Evolutionary conservation across 2,113 vertebrate genomes (phyloP), one percentile per base, ranked within the genome.

Genomic region (Rhegmatorhina hoffmannsi): DNA sequence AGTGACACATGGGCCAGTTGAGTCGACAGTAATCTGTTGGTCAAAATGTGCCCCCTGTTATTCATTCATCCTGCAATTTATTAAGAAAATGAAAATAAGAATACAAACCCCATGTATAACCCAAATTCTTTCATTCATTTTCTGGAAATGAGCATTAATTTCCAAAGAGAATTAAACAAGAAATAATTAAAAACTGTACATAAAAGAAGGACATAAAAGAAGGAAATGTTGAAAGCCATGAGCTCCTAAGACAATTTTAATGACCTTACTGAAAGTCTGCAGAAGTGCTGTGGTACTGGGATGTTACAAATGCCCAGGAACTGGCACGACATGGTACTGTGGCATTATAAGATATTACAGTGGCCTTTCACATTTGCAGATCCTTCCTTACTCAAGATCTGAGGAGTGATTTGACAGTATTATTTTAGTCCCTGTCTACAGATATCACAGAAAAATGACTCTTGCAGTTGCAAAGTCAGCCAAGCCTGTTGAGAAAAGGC

Each of bases 1-100:
- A 75, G 43, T 2, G 1, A 67, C n/a, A 62, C 13, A 47, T 0
- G 1, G 60, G 62, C 19, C 19, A 1, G 12, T 13, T 84, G 34
- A 56, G 26, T 8, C 53, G 31, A 68, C 38, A 63, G 18, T 79
- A 86, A 52, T 46, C 29, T 55, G 4, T 55, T 44, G 38, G n/a
- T 53, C 59, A 74, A 80, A 92, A 86, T 19, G 8, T 21, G 14
- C 33, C 9, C n/a, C 11, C 43, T 73, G 44, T 77, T 25, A 66
- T 75, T 49, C 2, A 2, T 44, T 69, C 15, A 62, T 52, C 2
- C 19, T 66, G 18, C 10, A 58, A 59, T 91, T 80, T 87, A 50
- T 43, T 53, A 53, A 83, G 40, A 79, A 85, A 90, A 87, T 34
- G 1, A 49, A 70, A 79, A 76, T 33, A 78, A 62, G 21, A 55